These are phyloP conservation scores for Sarcophilus harrisii DNA, from an alignment of 2,797 vertebrate genomes.

Conservation along the genomic window DNA sequence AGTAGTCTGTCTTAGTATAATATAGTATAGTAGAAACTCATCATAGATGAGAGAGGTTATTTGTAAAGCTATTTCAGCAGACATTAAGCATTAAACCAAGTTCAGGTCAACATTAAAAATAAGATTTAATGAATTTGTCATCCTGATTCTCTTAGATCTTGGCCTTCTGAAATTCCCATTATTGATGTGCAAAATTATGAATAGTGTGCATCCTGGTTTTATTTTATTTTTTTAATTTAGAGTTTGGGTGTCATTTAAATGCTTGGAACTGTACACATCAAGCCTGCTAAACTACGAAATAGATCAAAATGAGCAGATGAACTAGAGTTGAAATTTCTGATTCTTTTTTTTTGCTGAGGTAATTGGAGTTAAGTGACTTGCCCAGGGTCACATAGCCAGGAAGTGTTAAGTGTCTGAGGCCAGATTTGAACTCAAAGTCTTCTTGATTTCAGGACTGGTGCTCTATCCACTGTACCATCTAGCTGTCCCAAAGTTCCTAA, in stretches of 20 bases:
- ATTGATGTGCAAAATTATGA: constrained; percentile 16
- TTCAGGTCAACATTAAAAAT: constrained; percentile 54
- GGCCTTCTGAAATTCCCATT: constrained; percentile 9
- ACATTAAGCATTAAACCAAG: background rate
- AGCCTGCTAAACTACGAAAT: background rate
- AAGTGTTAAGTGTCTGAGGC: no score
- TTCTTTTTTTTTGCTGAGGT: no score
- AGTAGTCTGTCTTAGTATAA: background rate
- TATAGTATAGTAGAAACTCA: background rate
- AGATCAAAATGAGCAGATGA: background rate
- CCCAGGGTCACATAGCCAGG: no score
- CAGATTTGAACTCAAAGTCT: no score
- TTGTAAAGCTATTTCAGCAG: constrained; percentile 29
- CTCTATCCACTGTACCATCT: no score
- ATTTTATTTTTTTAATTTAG: background rate
- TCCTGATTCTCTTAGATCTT: constrained; percentile 11
- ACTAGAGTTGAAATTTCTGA: background rate
- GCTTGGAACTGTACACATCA: background rate
- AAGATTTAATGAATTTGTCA: constrained; percentile 30
- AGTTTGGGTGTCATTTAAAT: constrained; percentile 33
- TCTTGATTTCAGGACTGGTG: no score
- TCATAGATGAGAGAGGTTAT: background rate
- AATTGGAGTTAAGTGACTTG: no score
- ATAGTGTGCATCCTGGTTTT: constrained; percentile 20
- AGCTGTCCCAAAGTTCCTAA: background rate